A percentile compares a stretch with the other conserved stretches of the same genome.
Conservation (phyloP, 2,888 invertebrate species). For the Phasia obesa region DNA sequence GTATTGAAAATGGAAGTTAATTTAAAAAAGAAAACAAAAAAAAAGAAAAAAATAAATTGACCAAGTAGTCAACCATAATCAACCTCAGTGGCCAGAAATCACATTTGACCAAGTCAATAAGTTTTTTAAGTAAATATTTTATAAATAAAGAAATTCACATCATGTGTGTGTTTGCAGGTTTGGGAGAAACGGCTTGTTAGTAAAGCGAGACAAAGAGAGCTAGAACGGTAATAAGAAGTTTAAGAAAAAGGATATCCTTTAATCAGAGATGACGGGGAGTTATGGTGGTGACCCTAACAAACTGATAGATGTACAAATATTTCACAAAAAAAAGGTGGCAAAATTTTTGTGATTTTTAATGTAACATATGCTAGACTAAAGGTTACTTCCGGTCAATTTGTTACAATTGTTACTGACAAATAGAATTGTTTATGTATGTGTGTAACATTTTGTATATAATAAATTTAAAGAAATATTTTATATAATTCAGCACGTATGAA, state of each 20-base stretch:
- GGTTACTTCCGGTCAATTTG: constrained; percentile 71
- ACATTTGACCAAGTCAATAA: constrained; percentile 75
- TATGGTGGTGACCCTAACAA: constrained; percentile 44
- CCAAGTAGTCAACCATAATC: constrained; percentile 78
- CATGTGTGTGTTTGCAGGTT: constrained; percentile 11
- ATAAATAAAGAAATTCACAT: constrained; percentile 40
- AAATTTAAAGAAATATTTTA: constrained; percentile 52
- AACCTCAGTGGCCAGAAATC: constrained; percentile 80
- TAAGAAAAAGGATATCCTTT: constrained; percentile 64
- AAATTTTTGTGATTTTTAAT: constrained; percentile 57
- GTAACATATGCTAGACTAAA: constrained; percentile 70
- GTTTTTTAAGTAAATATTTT: constrained; percentile 69
- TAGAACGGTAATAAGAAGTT: neutral
- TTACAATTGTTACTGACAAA: constrained; percentile 60
- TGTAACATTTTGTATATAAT: constrained; percentile 17
- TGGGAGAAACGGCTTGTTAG: neutral
- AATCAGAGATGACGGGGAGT: constrained; percentile 54
- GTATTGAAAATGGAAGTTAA: constrained; percentile 51
- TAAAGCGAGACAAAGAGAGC: neutral
- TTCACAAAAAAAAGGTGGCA: constrained; percentile 61
- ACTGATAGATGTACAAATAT: constrained; percentile 36
- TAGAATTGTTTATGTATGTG: neutral
- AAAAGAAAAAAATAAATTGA: constrained; percentile 63
- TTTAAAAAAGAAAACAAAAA: constrained; percentile 37
- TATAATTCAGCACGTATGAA: constrained; percentile 55